Base-by-base conservation (phyloP, 2,113 vertebrate species). In the Recurvirostra avosetta region DNA sequence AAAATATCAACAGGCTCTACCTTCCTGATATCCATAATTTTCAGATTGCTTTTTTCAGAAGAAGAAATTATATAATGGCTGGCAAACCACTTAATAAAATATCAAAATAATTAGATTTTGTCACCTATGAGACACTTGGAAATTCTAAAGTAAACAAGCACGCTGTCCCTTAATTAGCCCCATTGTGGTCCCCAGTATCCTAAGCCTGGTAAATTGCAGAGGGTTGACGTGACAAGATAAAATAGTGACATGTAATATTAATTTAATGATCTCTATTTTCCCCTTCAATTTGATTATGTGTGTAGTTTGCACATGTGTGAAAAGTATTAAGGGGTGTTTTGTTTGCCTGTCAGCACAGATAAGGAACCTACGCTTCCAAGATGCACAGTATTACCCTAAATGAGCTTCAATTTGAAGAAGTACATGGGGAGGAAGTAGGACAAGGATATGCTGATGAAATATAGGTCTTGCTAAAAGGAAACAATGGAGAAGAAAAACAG, bases 21-120 rank as follows among this genome's bases (percentile, higher is more conserved):
- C 45, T 89, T 91, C 63, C 84, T 71, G 73, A 87, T 77, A 84
- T 34, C 75, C 27, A 27, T 91, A 92, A 97, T 95, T 88, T 96
- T 79, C 75, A 70, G 21, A 78, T 81, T 6, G 29, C 65, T 86
- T 88, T 87, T 86, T 77, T 45, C 41, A 88, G 58, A 73, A 71
- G 36, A 56, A 70, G n/a, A 81, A 94, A 97, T 96, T 92, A 94
- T 27, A 52, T 86, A 93, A 94, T 80, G 53, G 49, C 81, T 74
- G 53, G 73, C 25, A 94, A 85, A 81, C 34, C 75, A 81, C 78
- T 97, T 96, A 93, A 95, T 78, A 95, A 77, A 94, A 92, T 92
- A 97, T 50, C 90, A 96, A 90, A 97, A 97, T 96, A 94, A 97
- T 97, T 96, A 97, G 45, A 81, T 96, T 95, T 97, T 93, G 59